Percentiles rank a stretch among this genome's conserved stretches.
These are phyloP conservation scores for Scyliorhinus canicula DNA, from an alignment of 2,797 vertebrate species.

Conservation along the genomic window DNA sequence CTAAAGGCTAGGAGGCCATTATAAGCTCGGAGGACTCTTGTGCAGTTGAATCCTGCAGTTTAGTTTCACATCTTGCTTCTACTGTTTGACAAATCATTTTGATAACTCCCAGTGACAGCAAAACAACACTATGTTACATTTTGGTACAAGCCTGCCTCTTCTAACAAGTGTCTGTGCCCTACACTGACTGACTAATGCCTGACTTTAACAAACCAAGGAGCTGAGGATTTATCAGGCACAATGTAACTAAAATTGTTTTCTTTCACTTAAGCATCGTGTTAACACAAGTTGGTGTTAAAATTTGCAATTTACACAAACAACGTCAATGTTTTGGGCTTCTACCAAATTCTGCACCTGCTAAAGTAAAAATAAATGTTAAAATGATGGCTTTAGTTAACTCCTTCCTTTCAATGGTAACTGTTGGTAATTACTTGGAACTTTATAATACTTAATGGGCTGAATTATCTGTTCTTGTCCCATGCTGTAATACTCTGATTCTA, in stretches of 20 bases:
- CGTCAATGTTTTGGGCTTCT: constrained; percentile 18
- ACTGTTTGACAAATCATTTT: constrained; percentile 15
- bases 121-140: constrained; percentile 18
- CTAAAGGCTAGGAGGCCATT: neutral
- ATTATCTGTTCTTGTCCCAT: neutral
- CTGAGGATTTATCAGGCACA: neutral
- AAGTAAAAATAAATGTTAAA: neutral
- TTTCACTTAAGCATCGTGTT: neutral
- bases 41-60: neutral
- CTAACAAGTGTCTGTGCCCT: neutral
- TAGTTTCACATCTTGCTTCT: neutral
- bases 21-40: neutral
- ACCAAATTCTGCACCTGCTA: constrained; percentile 18
- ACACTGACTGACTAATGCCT: neutral
- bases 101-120: neutral
- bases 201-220: neutral
- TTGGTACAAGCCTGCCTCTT: neutral
- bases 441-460: neutral
- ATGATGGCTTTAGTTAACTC: neutral
- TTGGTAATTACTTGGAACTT: neutral
- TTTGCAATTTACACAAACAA: constrained; percentile 9
- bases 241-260: constrained; percentile 14
- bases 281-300: constrained; percentile 21
- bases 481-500: neutral
- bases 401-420: neutral